These are phyloP conservation scores for Phrynosoma platyrhinos DNA, from an alignment of 2,113 vertebrate genomes.

Conservation along the genomic window DNA sequence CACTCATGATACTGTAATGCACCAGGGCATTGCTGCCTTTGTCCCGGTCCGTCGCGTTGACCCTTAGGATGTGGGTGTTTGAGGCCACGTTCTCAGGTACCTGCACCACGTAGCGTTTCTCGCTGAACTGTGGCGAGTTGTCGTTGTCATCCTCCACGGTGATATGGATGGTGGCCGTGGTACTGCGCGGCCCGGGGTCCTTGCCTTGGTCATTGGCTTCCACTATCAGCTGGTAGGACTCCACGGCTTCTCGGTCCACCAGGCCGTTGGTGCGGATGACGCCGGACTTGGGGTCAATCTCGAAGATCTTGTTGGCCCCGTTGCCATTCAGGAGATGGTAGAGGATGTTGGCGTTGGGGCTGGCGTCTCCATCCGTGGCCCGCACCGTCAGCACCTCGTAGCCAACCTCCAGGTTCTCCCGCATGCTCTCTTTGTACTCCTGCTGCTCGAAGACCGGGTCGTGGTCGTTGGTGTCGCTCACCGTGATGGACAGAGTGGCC, in stretches of 20 bases:
- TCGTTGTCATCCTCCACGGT: slow-evolving; percentile 95
- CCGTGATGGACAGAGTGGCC: slow-evolving; percentile 90
- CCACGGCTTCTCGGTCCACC: slow-evolving; percentile 89
- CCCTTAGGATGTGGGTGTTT: slow-evolving; percentile 85
- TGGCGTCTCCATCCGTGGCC: slow-evolving; percentile 90
- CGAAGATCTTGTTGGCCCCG: slow-evolving; percentile 83
- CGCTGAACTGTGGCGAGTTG: slow-evolving; percentile 92
- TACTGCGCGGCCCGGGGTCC: slow-evolving; percentile 88
- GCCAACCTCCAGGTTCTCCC: slow-evolving; percentile 96
- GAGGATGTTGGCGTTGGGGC: slow-evolving; percentile 91
- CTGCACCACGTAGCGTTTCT: slow-evolving; percentile 91
- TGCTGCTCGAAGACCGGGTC: slow-evolving; percentile 91
- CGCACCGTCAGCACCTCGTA: slow-evolving; percentile 95
- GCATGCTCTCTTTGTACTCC: slow-evolving; percentile 92
- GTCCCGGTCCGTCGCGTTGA: slow-evolving; percentile 90
- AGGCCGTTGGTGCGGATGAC: slow-evolving; percentile 91
- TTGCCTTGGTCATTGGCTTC: slow-evolving; percentile 92
- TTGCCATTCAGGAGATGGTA: slow-evolving; percentile 88
- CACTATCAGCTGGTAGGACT: slow-evolving; percentile 87
- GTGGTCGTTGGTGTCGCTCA: slow-evolving; percentile 92
- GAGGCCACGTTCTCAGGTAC: slow-evolving; percentile 88
- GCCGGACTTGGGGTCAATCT: slow-evolving; percentile 91
- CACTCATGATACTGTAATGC: slow-evolving; percentile 97
- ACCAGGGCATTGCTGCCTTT: slow-evolving; percentile 90
- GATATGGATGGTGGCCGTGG: slow-evolving; percentile 88